Base-by-base conservation (phyloP, 2,113 vertebrate genomes). In the Scomber scombrus region DNA sequence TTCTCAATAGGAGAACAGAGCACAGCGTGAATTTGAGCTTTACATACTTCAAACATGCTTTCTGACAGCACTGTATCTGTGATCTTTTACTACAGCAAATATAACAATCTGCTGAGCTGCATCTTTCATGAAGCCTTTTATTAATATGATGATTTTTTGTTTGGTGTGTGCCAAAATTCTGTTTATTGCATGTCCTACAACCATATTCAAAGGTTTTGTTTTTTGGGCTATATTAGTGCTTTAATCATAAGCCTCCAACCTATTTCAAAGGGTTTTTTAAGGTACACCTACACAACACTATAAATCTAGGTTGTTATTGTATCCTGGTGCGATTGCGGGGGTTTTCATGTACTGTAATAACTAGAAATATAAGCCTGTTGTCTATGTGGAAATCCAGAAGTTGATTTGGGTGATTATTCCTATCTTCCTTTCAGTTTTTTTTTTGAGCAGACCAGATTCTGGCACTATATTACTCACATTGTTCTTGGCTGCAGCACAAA, bases 321-420 rank as follows among this genome's bases (percentile, higher is more conserved):
- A 78, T 87, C 63, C 60, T n/a, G n/a, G n/a, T 77, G 73, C 9
- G 16, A 58, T 66, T 54, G 76, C 16, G 19, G 57, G 57, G 57
- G 65, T 45, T 75, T 80, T 82, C 43, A 57, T 66, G 34, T 40
- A 40, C 34, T 9, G 16, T 72, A 71, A 76, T 78, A 62, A 65
- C 66, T 58, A 31, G 62, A 85, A 81, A 85, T 75, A 80, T 69
- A 72, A 83, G 57, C 62, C 81, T 64, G 40, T 49, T 50, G 23
- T 26, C 23, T 26, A 26, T 26, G 58, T 71, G 58, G 68, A 81
- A 81, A 83, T 87, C 62, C 68, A 73, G 43, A 52, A 80, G 85
- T 84, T 77, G 43, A 84, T 82, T 72, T 75, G 63, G 46, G 43
- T 76, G 50, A 81, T 86, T 66, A 84, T 75, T 80, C 40, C 40